Evolutionary conservation across 1,140 invertebrate genomes (phyloP).

Genomic region (Pristionchus pacificus): DNA sequence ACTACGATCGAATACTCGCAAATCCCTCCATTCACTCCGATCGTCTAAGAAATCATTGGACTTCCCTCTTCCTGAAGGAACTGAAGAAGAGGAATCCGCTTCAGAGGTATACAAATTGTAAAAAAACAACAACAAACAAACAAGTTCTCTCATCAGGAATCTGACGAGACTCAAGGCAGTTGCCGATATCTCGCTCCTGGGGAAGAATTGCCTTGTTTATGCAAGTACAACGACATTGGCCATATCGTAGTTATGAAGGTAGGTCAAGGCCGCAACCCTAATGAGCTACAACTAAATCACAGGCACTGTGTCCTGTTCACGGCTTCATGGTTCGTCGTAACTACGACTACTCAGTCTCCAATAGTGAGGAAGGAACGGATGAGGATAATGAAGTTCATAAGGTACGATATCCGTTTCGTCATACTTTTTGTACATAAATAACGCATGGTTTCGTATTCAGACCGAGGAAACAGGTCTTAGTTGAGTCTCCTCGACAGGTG

Average conservation of each 20-base stretch:
- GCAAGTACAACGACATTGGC: conserved; percentile 46
- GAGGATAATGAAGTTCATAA: conserved; percentile 33
- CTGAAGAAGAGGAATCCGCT: conserved; percentile 21
- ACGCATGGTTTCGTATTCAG: not conserved
- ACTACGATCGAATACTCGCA: not conserved
- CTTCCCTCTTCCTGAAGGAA: not conserved
- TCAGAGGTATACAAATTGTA: conserved; percentile 1
- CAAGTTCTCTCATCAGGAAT: conserved; percentile 17
- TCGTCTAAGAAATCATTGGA: not conserved
- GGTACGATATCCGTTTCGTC: conserved; percentile 14
- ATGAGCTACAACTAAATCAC: not conserved
- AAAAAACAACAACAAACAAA: not conserved
- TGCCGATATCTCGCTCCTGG: conserved; percentile 49
- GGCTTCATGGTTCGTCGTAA: conserved; percentile 41
- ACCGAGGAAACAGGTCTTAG: no score
- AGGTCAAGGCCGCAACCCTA: not conserved
- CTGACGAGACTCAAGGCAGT: conserved; percentile 15
- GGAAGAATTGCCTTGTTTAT: conserved; percentile 52
- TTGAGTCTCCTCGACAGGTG: no score
- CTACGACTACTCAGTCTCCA: conserved; percentile 38
- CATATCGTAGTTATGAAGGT: conserved; percentile 49
- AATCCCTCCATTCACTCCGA: not conserved
- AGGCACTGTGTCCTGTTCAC: conserved; percentile 53
- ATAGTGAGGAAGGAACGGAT: conserved; percentile 35
- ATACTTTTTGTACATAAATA: not conserved